These are phyloP conservation scores for Brachylomia viminalis DNA, from an alignment of 2,888 invertebrate genomes.

Conservation along the genomic window DNA sequence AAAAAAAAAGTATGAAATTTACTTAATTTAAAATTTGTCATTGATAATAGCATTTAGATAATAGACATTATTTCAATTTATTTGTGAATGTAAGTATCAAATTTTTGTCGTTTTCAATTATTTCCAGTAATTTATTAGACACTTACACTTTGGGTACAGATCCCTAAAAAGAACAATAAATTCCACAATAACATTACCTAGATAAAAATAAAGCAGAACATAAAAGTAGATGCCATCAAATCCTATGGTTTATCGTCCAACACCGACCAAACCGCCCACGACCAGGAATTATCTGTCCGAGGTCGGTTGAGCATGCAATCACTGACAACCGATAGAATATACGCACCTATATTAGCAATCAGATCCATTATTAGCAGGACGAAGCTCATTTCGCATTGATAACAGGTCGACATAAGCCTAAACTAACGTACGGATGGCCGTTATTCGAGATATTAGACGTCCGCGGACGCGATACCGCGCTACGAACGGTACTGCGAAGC, in stretches of 20 bases:
- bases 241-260: constrained; percentile 48
- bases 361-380: constrained; percentile 67
- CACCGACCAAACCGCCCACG: constrained; percentile 29
- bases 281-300: constrained; percentile 45
- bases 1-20: too few species aligned
- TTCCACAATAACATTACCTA: constrained; percentile 29
- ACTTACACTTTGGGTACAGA: too few species aligned
- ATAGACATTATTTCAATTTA: too few species aligned
- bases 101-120: too few species aligned
- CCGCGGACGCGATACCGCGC: constrained; percentile 46
- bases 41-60: too few species aligned
- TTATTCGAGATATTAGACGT: constrained; percentile 61
- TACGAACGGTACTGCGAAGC: constrained; percentile 10
- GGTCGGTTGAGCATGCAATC: constrained; percentile 57
- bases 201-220: constrained; percentile 26
- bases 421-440: constrained; percentile 56
- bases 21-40: too few species aligned
- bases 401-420: constrained; percentile 56
- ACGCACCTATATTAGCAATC: constrained; percentile 40
- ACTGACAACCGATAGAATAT: constrained; percentile 56
- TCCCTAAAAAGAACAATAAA: constrained; percentile 5
- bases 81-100: too few species aligned
- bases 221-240: constrained; percentile 47
- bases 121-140: too few species aligned
- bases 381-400: constrained; percentile 71